Evolutionary conservation across 2,797 vertebrate species (phyloP).

Genomic region (Anas bernieri): DNA sequence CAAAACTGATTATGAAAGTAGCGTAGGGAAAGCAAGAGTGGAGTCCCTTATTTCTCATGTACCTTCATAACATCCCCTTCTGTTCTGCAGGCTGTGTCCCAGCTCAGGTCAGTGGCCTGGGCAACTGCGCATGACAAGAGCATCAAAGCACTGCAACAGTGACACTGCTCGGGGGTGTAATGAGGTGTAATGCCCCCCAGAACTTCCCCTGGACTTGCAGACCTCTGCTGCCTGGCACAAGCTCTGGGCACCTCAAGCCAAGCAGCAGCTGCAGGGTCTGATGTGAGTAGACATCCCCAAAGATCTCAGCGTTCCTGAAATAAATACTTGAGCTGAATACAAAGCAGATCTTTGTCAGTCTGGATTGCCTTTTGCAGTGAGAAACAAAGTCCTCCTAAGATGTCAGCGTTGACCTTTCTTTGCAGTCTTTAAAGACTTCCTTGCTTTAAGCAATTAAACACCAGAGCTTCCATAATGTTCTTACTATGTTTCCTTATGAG

Average conservation of each 20-base stretch:
- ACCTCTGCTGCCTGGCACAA: neutral
- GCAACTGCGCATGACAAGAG: neutral
- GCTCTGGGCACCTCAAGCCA: neutral
- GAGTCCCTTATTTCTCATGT: neutral
- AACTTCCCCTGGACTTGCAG: neutral
- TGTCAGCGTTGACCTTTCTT: neutral
- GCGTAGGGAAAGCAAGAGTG: neutral
- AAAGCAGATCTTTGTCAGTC: neutral
- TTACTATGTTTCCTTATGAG: neutral
- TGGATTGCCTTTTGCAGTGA: neutral
- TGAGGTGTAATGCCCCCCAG: neutral
- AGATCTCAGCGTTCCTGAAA: neutral
- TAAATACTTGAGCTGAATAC: neutral
- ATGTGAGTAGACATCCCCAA: neutral
- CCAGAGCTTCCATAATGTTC: neutral
- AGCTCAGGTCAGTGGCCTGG: neutral
- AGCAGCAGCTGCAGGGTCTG: neutral
- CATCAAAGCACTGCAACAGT: neutral
- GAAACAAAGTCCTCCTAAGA: neutral
- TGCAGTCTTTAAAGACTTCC: neutral
- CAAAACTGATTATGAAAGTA: neutral
- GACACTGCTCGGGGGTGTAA: neutral
- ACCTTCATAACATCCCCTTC: neutral
- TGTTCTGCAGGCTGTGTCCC: neutral
- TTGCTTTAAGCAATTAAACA: conserved; percentile 5